Base-by-base conservation (phyloP, 2,797 vertebrate genomes). In the Cheirogaleus major region DNA sequence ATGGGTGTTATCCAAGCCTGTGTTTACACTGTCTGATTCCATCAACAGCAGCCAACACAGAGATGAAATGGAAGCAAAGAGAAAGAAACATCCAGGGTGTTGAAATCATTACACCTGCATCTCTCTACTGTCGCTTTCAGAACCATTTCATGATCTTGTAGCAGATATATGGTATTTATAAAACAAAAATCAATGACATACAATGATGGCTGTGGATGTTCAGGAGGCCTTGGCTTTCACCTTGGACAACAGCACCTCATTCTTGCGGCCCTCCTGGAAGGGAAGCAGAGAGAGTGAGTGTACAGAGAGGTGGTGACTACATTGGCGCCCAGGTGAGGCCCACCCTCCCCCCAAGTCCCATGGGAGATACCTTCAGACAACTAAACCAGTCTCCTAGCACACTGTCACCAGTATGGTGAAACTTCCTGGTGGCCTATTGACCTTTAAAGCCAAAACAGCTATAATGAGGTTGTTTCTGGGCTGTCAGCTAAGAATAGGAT, bases 191-290 rank as follows among this genome's bases (percentile, higher is more conserved):
- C 96, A 76, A 23, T 20, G 95, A 1, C 30, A 22, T 91, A 84
- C 38, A 10, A 50, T 91, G 95, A 80, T 38, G 89, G 93, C 94
- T 30, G 45, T 55, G 88, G 18, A 18, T 48, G 67, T 76, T 99
- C 98, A 99, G 94, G 98, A 98, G 86, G 99, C 99, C 97, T 99
- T 99, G 20, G 99, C 98, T 97, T 99, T 99, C 97, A 99, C 97
- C 97, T 99, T 99, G 95, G 99, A 99, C 81, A 99, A 98, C 89
- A 99, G 99, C 98, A 99, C 99, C 98, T 99, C 99, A 0, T 99
- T 99, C 98, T 99, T 99, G 18, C 99, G 99, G 98, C 99, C 99
- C 97, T 99, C 99, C 99, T 99, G 98, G 79, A 73, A 97, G 18
- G 18, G 96, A 90, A 98, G 94, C 92, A 93, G 89, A 97, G 92